phyloP scores from a whole-genome alignment of 2,797 vertebrate genomes.

The Hydrocynus forskahlii region DNA sequence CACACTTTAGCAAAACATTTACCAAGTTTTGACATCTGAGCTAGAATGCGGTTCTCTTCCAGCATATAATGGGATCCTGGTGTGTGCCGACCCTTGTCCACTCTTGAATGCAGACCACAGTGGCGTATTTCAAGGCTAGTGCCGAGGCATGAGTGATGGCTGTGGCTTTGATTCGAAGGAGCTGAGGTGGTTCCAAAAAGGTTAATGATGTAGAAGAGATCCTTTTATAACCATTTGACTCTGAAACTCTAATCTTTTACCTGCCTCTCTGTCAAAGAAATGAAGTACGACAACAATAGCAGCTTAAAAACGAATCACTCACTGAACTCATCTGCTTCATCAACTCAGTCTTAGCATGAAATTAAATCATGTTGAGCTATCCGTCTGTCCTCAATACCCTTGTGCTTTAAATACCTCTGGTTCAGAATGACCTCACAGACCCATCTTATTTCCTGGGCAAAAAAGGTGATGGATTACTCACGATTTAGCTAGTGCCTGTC shows the following conservation, averaged over 20 bases:
- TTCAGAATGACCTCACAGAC: not conserved
- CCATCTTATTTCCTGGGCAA: not conserved
- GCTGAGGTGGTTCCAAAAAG: not conserved
- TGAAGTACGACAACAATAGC: not conserved
- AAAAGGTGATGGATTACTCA: not conserved
- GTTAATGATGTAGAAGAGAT: not conserved
- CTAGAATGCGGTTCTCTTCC: no score
- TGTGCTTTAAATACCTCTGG: not conserved
- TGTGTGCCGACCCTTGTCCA: not conserved
- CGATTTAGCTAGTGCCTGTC: not conserved
- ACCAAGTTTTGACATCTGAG: no score
- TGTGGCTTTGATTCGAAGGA: not conserved
- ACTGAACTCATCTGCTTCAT: not conserved
- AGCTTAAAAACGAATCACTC: not conserved
- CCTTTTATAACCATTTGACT: not conserved
- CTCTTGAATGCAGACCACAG: not conserved
- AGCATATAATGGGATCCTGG: no score
- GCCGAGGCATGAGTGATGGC: not conserved
- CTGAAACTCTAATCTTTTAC: not conserved
- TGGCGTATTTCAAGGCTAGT: not conserved
- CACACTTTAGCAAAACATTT: no score
- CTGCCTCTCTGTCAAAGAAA: not conserved
- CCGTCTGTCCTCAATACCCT: no score
- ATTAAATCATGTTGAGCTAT: no score
- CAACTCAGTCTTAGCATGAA: no score